phyloP scores from a whole-genome alignment of 2,888 invertebrate species.

The Ectemnius cavifrons region DNA sequence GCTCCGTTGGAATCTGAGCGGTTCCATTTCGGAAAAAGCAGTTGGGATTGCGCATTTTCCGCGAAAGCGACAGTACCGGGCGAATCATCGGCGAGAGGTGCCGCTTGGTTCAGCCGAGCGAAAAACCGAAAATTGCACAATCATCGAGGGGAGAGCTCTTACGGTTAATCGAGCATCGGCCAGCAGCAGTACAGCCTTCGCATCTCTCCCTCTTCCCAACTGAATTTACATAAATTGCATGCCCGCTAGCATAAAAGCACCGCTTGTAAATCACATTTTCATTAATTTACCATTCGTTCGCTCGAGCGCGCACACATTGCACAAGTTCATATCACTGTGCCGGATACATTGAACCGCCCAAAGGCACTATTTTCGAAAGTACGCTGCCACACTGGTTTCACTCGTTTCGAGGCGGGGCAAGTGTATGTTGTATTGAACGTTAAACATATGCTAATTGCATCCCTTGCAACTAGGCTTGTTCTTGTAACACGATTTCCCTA shows the following conservation, averaged over 20 bases:
- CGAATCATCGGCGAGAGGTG: too few species aligned
- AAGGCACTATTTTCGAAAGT: background rate
- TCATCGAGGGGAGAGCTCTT: background rate
- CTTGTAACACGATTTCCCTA: slow-evolving; percentile 36
- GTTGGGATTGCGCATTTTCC: too few species aligned
- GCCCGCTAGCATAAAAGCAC: too few species aligned
- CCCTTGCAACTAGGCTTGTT: slow-evolving; percentile 35
- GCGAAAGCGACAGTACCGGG: too few species aligned
- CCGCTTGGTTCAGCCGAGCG: background rate
- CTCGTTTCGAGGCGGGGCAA: background rate
- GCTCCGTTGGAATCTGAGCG: slow-evolving; percentile 19
- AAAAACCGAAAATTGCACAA: slow-evolving; percentile 15
- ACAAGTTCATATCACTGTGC: background rate
- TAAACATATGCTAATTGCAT: background rate
- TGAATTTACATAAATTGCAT: background rate
- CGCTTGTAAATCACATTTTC: background rate
- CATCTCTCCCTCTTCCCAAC: background rate
- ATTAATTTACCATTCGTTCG: background rate
- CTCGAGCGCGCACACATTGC: background rate
- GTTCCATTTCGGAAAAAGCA: slow-evolving; percentile 1
- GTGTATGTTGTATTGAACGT: too few species aligned
- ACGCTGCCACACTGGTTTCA: background rate
- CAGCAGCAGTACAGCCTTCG: background rate
- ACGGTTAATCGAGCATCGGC: background rate
- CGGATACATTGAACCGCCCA: background rate